phyloP scores from a whole-genome alignment of 2,888 invertebrate species.

The Oxystoma pomonae region DNA sequence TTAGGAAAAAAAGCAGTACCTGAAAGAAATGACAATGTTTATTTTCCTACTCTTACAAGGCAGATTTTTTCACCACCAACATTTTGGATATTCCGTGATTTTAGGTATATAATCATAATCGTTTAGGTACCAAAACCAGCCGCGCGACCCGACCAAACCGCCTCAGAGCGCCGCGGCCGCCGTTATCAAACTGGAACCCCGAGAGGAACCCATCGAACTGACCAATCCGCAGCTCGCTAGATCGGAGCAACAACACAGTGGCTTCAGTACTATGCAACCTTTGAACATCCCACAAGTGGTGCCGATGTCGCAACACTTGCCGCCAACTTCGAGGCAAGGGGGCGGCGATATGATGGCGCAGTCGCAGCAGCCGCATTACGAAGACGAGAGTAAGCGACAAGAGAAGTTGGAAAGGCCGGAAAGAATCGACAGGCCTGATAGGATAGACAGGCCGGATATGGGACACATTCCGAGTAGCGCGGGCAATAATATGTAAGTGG shows the following conservation, averaged over 20 bases:
- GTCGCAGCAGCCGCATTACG: too few species aligned
- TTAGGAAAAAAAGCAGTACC: too few species aligned
- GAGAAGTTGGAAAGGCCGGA: slow-evolving; percentile 41
- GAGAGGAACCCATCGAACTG: slow-evolving; percentile 47
- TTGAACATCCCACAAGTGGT: slow-evolving; percentile 44
- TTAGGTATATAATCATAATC: too few species aligned
- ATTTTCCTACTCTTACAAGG: too few species aligned
- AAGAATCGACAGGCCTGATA: slow-evolving; percentile 32
- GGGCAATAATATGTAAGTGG: neutral
- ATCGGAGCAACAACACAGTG: slow-evolving; percentile 28
- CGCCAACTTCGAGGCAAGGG: slow-evolving; percentile 25
- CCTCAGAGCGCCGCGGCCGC: slow-evolving; percentile 9
- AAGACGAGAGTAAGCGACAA: slow-evolving; percentile 36
- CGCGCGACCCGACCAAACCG: neutral
- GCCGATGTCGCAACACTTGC: slow-evolving; percentile 36
- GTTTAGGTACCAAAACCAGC: slow-evolving; percentile 1
- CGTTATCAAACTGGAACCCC: slow-evolving; percentile 45
- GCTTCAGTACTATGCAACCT: slow-evolving; percentile 31
- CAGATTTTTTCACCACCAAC: too few species aligned
- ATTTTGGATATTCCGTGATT: too few species aligned
- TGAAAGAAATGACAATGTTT: too few species aligned
- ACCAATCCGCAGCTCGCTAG: slow-evolving; percentile 37
- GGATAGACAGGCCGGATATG: slow-evolving; percentile 18
- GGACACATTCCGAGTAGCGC: slow-evolving; percentile 7
- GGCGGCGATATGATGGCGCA: slow-evolving; percentile 16